Conservation (phyloP, 1,140 invertebrate genomes). For the Tyrophagus putrescentiae region DNA sequence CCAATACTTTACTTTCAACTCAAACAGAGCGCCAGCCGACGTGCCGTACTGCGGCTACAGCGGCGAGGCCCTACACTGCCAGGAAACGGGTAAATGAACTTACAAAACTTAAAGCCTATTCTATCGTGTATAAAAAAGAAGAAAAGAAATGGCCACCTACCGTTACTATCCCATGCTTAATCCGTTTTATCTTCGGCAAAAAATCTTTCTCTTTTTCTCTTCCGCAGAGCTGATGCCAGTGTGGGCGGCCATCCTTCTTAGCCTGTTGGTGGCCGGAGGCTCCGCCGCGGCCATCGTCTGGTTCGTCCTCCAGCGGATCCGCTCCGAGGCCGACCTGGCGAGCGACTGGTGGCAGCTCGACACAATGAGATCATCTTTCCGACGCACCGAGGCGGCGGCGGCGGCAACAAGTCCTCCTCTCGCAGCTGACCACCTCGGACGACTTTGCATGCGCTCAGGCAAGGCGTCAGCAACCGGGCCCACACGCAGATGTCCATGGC, state of each 20-base stretch:
- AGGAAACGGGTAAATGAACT: too few relatives aligned
- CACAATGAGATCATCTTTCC: slow-evolving; percentile 26
- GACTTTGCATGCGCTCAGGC: neutral
- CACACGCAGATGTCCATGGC: neutral
- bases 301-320: slow-evolving; percentile 22
- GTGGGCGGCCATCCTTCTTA: neutral
- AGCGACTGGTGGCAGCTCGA: slow-evolving; percentile 28
- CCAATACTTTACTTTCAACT: too few relatives aligned
- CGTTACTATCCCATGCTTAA: neutral
- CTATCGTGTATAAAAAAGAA: neutral
- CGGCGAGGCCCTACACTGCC: slow-evolving; percentile 26
- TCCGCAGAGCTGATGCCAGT: slow-evolving; percentile 8
- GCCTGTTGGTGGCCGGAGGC: neutral
- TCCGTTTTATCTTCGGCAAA: too few relatives aligned
- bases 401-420: slow-evolving; percentile 6
- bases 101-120: slow-evolving; percentile 19
- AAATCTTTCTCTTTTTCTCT: neutral
- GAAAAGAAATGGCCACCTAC: neutral
- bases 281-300: neutral
- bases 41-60: slow-evolving; percentile 55
- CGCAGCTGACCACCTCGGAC: neutral
- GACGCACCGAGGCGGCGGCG: slow-evolving; percentile 12
- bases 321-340: slow-evolving; percentile 23
- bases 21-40: slow-evolving; percentile 51
- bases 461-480: neutral